Evolutionary conservation across 2,888 invertebrate genomes (phyloP).

Genomic region (Leptogaster cylindrica): DNA sequence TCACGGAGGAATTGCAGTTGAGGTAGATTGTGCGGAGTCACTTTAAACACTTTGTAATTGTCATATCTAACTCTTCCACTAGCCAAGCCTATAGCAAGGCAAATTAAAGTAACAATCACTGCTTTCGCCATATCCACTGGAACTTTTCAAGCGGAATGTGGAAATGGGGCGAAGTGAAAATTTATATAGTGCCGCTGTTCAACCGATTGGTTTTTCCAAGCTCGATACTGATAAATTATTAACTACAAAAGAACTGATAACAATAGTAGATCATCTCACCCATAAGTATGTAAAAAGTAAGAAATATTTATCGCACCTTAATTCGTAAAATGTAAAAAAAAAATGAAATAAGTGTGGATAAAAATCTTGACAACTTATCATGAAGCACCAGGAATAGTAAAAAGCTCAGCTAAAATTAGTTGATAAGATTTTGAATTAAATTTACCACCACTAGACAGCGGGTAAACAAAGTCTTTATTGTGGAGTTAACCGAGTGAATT

Average conservation of each 20-base stretch:
- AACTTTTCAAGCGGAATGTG: constrained; percentile 6
- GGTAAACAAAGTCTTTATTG: no score
- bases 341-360: no score
- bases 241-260: background rate
- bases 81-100: constrained; percentile 59
- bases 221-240: background rate
- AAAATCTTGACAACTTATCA: no score
- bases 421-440: no score
- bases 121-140: constrained; percentile 7
- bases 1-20: constrained; percentile 57
- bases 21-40: constrained; percentile 54
- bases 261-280: constrained; percentile 3
- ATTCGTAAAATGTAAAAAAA: no score
- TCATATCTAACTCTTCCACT: constrained; percentile 57
- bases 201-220: constrained; percentile 7
- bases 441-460: no score
- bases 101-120: constrained; percentile 1
- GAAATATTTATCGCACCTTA: background rate
- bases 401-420: no score
- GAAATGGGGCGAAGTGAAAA: background rate
- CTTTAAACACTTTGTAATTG: constrained; percentile 58
- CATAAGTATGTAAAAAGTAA: background rate
- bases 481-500: no score
- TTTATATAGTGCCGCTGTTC: constrained; percentile 2
- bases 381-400: no score